A percentile compares a stretch with the other conserved stretches of the same genome.
Evolutionary conservation across 2,113 vertebrate species (phyloP).

Genomic region (Aptenodytes patagonicus): DNA sequence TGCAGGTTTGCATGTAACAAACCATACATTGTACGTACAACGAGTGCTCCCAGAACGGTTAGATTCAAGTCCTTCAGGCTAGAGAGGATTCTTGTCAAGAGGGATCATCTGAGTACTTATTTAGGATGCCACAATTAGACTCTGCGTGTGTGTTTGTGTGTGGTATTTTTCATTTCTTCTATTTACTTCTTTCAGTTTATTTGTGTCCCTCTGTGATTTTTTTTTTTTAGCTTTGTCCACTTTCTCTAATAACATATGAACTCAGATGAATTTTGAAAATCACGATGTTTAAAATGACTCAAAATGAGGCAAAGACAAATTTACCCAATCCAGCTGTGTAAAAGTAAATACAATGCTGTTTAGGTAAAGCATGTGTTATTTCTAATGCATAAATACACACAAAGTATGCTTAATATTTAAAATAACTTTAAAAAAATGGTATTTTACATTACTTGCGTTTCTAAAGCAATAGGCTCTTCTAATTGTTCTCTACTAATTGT

Average conservation of each 20-base stretch:
- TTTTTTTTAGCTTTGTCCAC: not conserved
- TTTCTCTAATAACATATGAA: not conserved
- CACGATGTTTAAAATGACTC: not conserved
- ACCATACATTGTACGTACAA: not conserved
- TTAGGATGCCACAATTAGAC: not conserved
- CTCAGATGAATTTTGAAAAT: not conserved
- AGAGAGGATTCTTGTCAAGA: not conserved
- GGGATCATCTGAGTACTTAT: not conserved
- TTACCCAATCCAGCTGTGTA: not conserved
- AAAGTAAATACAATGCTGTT: not conserved
- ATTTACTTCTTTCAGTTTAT: not conserved
- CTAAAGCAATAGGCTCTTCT: not conserved
- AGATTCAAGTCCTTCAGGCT: not conserved
- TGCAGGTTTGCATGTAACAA: constrained; percentile 7
- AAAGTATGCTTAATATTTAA: not conserved
- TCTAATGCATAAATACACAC: not conserved
- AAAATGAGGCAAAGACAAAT: not conserved
- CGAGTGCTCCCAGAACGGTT: not conserved
- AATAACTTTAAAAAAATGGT: not conserved
- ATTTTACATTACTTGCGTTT: not conserved
- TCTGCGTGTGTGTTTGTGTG: not conserved
- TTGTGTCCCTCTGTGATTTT: not conserved
- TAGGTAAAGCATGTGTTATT: not conserved
- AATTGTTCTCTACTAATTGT: not conserved
- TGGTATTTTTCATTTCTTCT: not conserved